These are phyloP conservation scores for Sarcophilus harrisii DNA, from an alignment of 2,797 vertebrate genomes.

Conservation along the genomic window DNA sequence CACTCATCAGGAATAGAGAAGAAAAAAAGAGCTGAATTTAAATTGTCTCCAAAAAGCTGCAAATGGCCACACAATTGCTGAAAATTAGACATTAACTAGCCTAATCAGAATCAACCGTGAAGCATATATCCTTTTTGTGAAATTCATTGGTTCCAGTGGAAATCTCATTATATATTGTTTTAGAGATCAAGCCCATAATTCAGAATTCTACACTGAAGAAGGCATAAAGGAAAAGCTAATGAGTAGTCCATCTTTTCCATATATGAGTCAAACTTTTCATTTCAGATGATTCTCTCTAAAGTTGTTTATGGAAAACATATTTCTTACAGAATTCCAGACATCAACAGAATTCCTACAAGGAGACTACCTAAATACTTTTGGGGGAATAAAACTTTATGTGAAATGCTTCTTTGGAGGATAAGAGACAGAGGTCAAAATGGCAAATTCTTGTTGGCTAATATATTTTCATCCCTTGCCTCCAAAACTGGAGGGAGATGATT, in stretches of 20 bases:
- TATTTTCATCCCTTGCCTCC: background rate
- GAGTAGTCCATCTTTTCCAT: too few relatives aligned
- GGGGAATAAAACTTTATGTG: background rate
- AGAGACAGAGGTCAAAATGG: background rate
- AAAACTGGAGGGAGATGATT: background rate
- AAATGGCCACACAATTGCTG: constrained; percentile 23
- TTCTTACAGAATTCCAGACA: background rate
- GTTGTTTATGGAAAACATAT: background rate
- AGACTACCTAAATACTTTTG: background rate
- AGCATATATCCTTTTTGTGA: background rate
- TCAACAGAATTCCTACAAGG: background rate
- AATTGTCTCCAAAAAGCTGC: background rate
- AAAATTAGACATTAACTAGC: constrained; percentile 2
- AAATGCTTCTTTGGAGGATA: background rate
- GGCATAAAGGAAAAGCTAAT: too few relatives aligned
- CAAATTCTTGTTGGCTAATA: background rate
- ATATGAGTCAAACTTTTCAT: background rate
- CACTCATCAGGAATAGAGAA: background rate
- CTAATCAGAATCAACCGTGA: background rate
- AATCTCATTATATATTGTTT: background rate
- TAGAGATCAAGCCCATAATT: background rate
- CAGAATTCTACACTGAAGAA: background rate
- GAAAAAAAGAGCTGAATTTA: background rate
- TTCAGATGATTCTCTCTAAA: background rate
- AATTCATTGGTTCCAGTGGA: background rate